Conservation (phyloP, 2,113 vertebrate species). For the Eupsittula cactorum region DNA sequence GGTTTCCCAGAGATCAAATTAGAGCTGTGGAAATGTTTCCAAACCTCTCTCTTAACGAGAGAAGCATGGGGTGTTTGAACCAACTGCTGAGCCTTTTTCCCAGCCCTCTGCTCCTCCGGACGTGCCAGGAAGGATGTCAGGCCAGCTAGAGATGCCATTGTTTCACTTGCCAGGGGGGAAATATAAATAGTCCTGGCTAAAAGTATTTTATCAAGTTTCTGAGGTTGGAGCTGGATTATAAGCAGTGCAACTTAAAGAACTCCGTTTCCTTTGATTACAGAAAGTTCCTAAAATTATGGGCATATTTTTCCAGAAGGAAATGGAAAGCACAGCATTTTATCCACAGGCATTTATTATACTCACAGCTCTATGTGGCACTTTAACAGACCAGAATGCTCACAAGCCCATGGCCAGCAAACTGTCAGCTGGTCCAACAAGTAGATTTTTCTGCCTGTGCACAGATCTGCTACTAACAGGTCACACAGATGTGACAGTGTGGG, state of each 20-base stretch:
- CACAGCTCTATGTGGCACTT: not conserved
- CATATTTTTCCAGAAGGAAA: not conserved
- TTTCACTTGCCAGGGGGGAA: not conserved
- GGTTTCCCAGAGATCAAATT: slow-evolving; percentile 69
- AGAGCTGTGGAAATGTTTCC: slow-evolving; percentile 68
- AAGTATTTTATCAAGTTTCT: slow-evolving; percentile 49
- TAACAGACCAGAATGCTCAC: not conserved
- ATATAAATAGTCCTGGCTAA: slow-evolving; percentile 27
- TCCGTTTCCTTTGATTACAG: not conserved
- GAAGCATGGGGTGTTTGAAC: slow-evolving; percentile 40
- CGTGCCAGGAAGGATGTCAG: slow-evolving; percentile 64
- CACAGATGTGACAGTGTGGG: not conserved
- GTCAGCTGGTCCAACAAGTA: not conserved
- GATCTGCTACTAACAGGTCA: not conserved
- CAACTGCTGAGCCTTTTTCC: slow-evolving; percentile 43
- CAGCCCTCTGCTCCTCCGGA: slow-evolving; percentile 21
- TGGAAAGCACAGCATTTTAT: not conserved
- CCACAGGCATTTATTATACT: not conserved
- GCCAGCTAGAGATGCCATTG: slow-evolving; percentile 42
- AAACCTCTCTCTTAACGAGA: slow-evolving; percentile 47
- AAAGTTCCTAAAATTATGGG: not conserved
- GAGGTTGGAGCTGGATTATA: not conserved
- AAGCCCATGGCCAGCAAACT: not conserved
- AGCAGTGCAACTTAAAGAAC: not conserved
- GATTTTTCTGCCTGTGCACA: not conserved